A percentile compares a stretch with the other conserved stretches of the same genome.
phyloP scores from a whole-genome alignment of 2,888 invertebrate species.

The Ennomos fuscantarius region DNA sequence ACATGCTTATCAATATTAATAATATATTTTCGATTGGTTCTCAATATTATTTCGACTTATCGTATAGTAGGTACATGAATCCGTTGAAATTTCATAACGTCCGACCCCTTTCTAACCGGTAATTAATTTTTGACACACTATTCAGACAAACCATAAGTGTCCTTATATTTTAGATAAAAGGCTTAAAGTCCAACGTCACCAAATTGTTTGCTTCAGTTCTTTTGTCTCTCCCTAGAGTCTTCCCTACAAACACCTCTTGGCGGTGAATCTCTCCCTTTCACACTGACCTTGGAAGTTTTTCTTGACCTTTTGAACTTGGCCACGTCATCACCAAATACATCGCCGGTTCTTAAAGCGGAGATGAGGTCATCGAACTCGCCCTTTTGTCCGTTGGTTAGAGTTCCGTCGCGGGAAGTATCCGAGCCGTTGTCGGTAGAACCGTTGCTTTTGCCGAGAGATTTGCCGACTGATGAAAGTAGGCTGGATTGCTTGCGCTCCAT shows the following conservation, averaged over 20 bases:
- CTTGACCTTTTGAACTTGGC: slow-evolving; percentile 90
- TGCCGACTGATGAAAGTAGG: slow-evolving; percentile 90
- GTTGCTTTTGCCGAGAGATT: slow-evolving; percentile 87
- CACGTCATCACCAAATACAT: slow-evolving; percentile 98
- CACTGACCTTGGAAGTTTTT: slow-evolving; percentile 72
- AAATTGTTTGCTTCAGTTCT: slow-evolving; percentile 61
- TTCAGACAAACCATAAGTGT: too few species aligned
- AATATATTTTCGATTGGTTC: too few species aligned
- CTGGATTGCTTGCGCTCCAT: slow-evolving; percentile 95
- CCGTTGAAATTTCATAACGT: too few species aligned
- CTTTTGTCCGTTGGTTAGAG: slow-evolving; percentile 83
- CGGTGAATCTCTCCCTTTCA: slow-evolving; percentile 78
- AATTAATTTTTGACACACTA: too few species aligned
- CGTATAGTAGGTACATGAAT: too few species aligned
- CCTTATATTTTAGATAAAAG: not conserved
- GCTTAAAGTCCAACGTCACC: slow-evolving; percentile 39
- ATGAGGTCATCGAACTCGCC: slow-evolving; percentile 98
- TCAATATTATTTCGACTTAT: too few species aligned
- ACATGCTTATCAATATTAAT: too few species aligned
- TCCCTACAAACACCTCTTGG: slow-evolving; percentile 74
- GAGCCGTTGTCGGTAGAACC: slow-evolving; percentile 81
- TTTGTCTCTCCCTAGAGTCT: slow-evolving; percentile 78
- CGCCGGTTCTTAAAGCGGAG: slow-evolving; percentile 96
- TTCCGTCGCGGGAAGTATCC: slow-evolving; percentile 66
- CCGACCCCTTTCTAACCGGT: too few species aligned